Base-by-base conservation (phyloP, 2,888 invertebrate species). In the Schrankia costaestrigalis region DNA sequence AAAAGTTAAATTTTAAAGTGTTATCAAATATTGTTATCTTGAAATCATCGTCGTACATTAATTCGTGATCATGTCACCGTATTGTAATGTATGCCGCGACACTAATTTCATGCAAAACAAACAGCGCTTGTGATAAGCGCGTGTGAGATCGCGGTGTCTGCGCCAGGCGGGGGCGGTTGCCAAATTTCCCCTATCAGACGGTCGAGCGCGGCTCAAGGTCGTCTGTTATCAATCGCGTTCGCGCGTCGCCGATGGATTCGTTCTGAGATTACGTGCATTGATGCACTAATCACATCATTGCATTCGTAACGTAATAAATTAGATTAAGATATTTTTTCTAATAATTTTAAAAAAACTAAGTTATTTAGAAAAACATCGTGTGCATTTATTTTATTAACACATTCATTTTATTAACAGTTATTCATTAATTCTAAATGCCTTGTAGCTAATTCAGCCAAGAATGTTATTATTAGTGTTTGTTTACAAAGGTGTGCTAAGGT, bases 111-210 rank as follows among this genome's bases (percentile, higher is more conserved):
- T 78, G 72, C 73, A 78, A 83, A 82, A 82, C 77, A 80, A 83
- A 83, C 78, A 80, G 41, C 53, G 53, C 53, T 48, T 45, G 61
- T 56, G 78, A 81, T 80, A 81, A 78, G 76, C 71, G 61, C 35
- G 36, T 37, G 59, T 47, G 63, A 67, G 70, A 48, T 47, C 58
- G 36, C 35, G 48, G 31, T 56, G 38, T 14, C 17, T 7, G 17
- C 25, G 33, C 25, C 24, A 25, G 60, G 58, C 45, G 56, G 46
- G 57, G 54, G 47, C 50, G 41, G 61, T 56, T 68, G 77, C 84
- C 84, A 69, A 87, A 84, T 70, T 80, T 80, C 71, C 61, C 78
- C 83, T 85, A 85, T 86, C 84, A 84, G 63, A 58, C 65, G 74
- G n/a, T 71, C 75, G 71, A 78, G 71, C 72, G 63, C 69, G 53